Evolutionary conservation across 1,140 invertebrate genomes (phyloP), one percentile per base, ranked within the genome.

Genomic region (Bombus superbus): DNA sequence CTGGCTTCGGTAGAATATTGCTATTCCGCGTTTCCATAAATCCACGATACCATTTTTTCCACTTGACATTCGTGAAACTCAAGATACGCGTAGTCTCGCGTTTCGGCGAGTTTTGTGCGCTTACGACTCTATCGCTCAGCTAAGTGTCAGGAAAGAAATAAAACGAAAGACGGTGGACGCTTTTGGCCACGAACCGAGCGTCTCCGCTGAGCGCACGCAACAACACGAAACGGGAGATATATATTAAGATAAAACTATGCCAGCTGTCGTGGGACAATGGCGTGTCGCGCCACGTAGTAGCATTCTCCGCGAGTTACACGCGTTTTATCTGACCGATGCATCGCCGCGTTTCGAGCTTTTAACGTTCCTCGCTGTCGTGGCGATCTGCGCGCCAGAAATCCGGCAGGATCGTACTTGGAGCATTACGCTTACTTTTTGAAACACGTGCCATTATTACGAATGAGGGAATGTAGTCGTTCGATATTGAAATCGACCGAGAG

Each of bases 271-370:
- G 25, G 53, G 32, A 82, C 69, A 77, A 75, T 83, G 32, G 22
- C 42, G 77, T 35, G 38, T 53, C 25, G 42, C 53, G 18, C 64
- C 77, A 25, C 10, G 35, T n/a, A 40, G 28, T 10, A 38, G 38
- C 68, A 71, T 81, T 71, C 79, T 38, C 72, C 1, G n/a, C 25
- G 35, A 42, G 35, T 62, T 44, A 59, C 71, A 3, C 6, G 42
- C 35, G 73, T n/a, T 83, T 68, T 83, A 83, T 83, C 81, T 77
- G 73, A 3, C 22, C 71, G 53, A 3, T 32, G 57, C 2, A 77
- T 76, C 73, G 28, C 38, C 28, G 40, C 35, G n/a, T 18, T 25
- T 57, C 40, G 47, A 82, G 81, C 32, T 75, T 82, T 82, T 64
- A 82, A 83, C 44, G 44, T 62, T 47, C 13, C 9, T 18, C 28